phyloP scores from a whole-genome alignment of 2,888 invertebrate genomes.

The Agrotis puta region DNA sequence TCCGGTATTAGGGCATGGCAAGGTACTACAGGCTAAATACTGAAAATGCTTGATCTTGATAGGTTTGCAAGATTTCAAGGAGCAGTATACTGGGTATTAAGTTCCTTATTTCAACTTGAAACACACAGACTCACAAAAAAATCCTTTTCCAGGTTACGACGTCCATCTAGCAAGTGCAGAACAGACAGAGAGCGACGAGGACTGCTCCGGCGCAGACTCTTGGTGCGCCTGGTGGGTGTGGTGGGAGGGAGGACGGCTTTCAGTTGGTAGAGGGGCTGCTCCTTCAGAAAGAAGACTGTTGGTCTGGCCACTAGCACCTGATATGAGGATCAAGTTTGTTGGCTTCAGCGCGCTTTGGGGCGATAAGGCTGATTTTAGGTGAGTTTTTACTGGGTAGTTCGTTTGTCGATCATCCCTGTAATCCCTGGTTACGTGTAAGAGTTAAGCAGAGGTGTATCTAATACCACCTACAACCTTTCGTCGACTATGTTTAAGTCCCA shows the following conservation, averaged over 20 bases:
- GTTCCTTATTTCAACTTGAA: too few species aligned
- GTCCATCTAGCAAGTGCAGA: slow-evolving; percentile 91
- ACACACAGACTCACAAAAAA: too few species aligned
- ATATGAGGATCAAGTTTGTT: slow-evolving; percentile 91
- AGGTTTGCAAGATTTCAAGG: too few species aligned
- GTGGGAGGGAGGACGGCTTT: slow-evolving; percentile 92
- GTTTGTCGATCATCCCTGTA: too few species aligned
- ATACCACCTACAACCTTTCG: too few species aligned
- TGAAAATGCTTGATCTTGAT: too few species aligned
- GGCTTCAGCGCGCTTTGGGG: slow-evolving; percentile 93
- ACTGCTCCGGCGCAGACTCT: slow-evolving; percentile 82
- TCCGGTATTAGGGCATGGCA: too few species aligned
- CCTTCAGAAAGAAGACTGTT: slow-evolving; percentile 90
- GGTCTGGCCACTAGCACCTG: slow-evolving; percentile 91
- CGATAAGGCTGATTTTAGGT: slow-evolving; percentile 92
- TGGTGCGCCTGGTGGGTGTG: slow-evolving; percentile 93
- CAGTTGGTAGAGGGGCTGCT: slow-evolving; percentile 91
- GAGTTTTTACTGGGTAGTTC: slow-evolving; percentile 20
- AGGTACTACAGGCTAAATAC: too few species aligned
- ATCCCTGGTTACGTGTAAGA: too few species aligned
- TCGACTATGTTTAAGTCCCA: too few species aligned
- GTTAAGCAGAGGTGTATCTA: too few species aligned
- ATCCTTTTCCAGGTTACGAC: slow-evolving; percentile 91
- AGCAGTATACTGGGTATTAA: too few species aligned
- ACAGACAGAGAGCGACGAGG: slow-evolving; percentile 91